A percentile compares a stretch with the other conserved stretches of the same genome.
These are phyloP conservation scores for Apostichopus leukothele DNA, from an alignment of 53 echinoderm and acorn worm genomes.

Conservation along the genomic window DNA sequence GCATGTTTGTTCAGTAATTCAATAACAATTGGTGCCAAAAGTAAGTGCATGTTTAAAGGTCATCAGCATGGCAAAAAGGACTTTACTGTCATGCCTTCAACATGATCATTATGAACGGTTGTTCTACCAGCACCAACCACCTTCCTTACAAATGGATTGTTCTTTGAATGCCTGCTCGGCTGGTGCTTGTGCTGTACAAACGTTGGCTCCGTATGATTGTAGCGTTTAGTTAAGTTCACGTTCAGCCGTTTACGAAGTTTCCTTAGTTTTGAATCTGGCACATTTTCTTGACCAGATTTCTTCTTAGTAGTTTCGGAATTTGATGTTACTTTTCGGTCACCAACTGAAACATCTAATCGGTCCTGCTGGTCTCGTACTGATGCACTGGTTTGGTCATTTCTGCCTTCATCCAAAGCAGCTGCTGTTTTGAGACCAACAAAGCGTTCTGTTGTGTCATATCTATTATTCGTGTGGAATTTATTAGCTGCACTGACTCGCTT, in stretches of 20 bases:
- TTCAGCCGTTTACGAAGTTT: conserved; percentile 17
- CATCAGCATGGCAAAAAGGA: neutral
- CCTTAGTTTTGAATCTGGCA: neutral
- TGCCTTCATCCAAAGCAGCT: neutral
- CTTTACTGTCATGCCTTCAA: neutral
- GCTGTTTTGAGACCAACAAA: neutral
- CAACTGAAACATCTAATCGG: too few species aligned
- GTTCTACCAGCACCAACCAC: neutral
- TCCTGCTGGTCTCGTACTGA: too few species aligned
- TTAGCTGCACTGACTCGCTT: neutral
- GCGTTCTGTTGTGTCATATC: too few species aligned
- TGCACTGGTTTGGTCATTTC: neutral
- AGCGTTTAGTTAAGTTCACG: neutral
- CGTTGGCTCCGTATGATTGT: neutral
- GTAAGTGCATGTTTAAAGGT: too few species aligned
- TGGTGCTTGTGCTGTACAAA: neutral
- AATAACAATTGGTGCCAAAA: too few species aligned
- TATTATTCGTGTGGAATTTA: too few species aligned
- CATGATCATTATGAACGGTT: neutral
- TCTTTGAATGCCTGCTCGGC: neutral
- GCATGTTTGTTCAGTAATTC: too few species aligned
- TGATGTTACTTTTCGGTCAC: too few species aligned
- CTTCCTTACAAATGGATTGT: neutral
- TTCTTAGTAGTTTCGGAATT: too few species aligned
- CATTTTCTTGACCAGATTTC: too few species aligned